Percentiles rank a stretch among this genome's conserved stretches.
These are phyloP conservation scores for Ganaspis sp. DNA, from an alignment of 1,140 invertebrate species.

Conservation along the genomic window DNA sequence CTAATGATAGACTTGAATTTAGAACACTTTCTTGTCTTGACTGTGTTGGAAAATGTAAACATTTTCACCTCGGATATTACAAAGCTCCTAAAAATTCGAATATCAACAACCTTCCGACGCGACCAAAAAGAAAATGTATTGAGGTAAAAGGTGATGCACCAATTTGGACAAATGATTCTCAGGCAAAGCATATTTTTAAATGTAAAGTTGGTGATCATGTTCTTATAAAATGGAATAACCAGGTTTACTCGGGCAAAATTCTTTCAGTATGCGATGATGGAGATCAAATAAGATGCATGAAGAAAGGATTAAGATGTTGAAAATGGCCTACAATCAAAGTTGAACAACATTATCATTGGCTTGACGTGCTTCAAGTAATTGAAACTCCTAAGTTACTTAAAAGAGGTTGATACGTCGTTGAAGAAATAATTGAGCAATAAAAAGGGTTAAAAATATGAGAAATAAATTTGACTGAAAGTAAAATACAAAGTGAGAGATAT, in stretches of 20 bases:
- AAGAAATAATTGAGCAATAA: conserved; percentile 22
- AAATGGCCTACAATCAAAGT: conserved; percentile 36
- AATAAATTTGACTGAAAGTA: neutral
- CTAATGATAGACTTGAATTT: conserved; percentile 4
- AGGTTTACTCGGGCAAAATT: conserved; percentile 39
- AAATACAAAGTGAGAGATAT: neutral
- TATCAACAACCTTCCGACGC: neutral
- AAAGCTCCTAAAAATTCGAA: neutral
- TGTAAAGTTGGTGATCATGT: conserved; percentile 35
- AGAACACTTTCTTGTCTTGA: conserved; percentile 30
- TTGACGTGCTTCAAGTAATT: conserved; percentile 24
- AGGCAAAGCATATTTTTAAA: neutral
- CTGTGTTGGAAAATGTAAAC: too few species aligned
- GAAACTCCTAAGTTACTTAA: neutral
- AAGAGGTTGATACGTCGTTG: conserved; percentile 15
- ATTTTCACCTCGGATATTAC: too few species aligned
- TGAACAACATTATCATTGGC: conserved; percentile 37
- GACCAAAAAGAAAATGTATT: neutral
- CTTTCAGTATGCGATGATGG: conserved; percentile 35
- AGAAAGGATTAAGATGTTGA: conserved; percentile 33
- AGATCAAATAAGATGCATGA: conserved; percentile 31
- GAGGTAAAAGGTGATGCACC: neutral
- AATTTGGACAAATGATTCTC: neutral
- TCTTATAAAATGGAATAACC: conserved; percentile 35
- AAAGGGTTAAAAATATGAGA: conserved; percentile 11